Conservation (phyloP, 1,140 invertebrate species). For the Solenopsis invicta region DNA sequence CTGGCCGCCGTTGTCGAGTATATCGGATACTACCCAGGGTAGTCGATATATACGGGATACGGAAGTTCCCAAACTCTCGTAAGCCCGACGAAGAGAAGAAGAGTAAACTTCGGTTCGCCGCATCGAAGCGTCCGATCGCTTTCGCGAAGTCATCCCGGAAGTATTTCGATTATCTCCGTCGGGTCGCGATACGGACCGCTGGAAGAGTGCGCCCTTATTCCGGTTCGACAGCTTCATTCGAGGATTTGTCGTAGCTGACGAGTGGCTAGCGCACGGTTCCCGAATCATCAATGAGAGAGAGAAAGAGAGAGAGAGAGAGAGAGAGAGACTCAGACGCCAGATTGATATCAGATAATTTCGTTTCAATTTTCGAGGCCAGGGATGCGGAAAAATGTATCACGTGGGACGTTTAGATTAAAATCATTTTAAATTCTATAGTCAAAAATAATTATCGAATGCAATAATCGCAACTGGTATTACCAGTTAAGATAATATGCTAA, state of each 20-base stretch:
- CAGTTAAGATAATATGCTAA: slow-evolving; percentile 13
- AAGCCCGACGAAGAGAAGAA: slow-evolving; percentile 24
- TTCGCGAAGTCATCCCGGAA: slow-evolving; percentile 53
- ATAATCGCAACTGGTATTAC: not conserved
- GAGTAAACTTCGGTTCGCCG: slow-evolving; percentile 38
- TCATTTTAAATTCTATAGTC: not conserved
- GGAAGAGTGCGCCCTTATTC: slow-evolving; percentile 38
- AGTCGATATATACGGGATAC: slow-evolving; percentile 36
- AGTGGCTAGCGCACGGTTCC: not conserved
- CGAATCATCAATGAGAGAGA: slow-evolving; percentile 39
- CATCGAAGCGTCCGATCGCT: slow-evolving; percentile 36
- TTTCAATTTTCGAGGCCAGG: slow-evolving; percentile 26
- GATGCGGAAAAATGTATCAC: not conserved
- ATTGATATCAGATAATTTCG: slow-evolving; percentile 20
- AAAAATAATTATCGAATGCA: slow-evolving; percentile 24
- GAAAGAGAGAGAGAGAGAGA: too few species aligned
- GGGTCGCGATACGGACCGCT: slow-evolving; percentile 12
- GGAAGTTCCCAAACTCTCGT: slow-evolving; percentile 28
- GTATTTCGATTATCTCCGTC: slow-evolving; percentile 61
- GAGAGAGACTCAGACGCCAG: not conserved
- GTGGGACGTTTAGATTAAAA: not conserved
- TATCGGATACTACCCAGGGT: slow-evolving; percentile 6
- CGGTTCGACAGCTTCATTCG: slow-evolving; percentile 32
- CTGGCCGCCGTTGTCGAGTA: slow-evolving; percentile 33
- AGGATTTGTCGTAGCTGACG: slow-evolving; percentile 28